A percentile compares a stretch with the other conserved stretches of the same genome.
These are phyloP conservation scores for Sardina pilchardus DNA, from an alignment of 2,113 vertebrate species.

Conservation along the genomic window DNA sequence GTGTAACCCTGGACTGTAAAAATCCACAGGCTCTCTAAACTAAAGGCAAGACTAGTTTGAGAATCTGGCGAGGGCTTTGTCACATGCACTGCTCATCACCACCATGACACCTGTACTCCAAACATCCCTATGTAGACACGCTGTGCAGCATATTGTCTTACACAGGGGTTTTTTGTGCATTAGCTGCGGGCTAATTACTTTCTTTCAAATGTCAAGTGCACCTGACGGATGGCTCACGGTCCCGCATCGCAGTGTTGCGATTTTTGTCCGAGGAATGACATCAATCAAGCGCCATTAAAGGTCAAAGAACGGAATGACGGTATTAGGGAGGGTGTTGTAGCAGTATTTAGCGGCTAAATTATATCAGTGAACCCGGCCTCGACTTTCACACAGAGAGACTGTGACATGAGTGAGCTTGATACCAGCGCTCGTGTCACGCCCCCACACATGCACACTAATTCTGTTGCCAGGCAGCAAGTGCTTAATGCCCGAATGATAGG, in stretches of 20 bases:
- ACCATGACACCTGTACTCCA: neutral
- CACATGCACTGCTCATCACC: conserved; percentile 2
- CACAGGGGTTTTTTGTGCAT: neutral
- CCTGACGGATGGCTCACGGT: conserved; percentile 2
- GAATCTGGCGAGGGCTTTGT: neutral
- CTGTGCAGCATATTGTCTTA: neutral
- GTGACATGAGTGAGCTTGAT: conserved; percentile 29
- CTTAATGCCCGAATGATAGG: conserved; percentile 37
- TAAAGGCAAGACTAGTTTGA: neutral
- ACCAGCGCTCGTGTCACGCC: conserved; percentile 37
- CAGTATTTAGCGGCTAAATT: neutral
- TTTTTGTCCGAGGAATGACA: neutral
- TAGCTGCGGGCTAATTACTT: conserved; percentile 8
- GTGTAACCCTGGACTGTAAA: neutral
- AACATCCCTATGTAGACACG: neutral
- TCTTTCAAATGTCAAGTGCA: conserved; percentile 16
- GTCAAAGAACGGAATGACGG: neutral
- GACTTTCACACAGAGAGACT: conserved; percentile 5
- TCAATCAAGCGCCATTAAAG: conserved; percentile 14
- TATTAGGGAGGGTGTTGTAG: neutral
- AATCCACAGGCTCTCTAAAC: neutral
- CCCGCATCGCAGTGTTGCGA: neutral
- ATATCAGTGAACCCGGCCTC: neutral
- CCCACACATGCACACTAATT: conserved; percentile 36
- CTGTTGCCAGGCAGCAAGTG: conserved; percentile 44